Evolutionary conservation across 2,888 invertebrate species (phyloP).

Genomic region (Flexamia atlantica): DNA sequence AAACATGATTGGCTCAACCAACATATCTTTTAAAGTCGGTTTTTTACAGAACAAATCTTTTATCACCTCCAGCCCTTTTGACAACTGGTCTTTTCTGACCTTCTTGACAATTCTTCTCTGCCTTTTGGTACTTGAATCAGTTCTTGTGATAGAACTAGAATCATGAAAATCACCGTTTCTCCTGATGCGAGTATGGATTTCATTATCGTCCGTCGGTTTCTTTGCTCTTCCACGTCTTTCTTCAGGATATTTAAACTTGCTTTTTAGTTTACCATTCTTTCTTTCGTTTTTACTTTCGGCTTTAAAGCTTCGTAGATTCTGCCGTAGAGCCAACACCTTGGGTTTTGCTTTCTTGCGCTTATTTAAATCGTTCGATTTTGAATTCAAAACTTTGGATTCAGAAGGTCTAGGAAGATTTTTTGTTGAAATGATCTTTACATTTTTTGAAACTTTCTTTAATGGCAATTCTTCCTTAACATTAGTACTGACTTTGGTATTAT

Average conservation of each 20-base stretch:
- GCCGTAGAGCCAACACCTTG: not conserved
- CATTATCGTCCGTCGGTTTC: not conserved
- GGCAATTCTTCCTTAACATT: not conserved
- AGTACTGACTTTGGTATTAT: not conserved
- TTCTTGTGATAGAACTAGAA: not conserved
- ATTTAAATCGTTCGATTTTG: not conserved
- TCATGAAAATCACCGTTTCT: not conserved
- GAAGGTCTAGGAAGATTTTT: not conserved
- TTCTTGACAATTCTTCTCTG: not conserved
- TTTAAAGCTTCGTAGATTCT: slow-evolving; percentile 2
- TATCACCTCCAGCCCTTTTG: not conserved
- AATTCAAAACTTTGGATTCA: not conserved
- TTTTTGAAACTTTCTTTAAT: not conserved
- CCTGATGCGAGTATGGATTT: not conserved
- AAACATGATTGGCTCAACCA: slow-evolving; percentile 21
- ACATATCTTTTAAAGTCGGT: not conserved
- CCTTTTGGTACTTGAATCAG: not conserved
- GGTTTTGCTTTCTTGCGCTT: not conserved
- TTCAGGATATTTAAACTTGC: not conserved
- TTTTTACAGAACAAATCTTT: not conserved
- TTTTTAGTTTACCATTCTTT: not conserved
- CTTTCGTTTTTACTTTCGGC: not conserved
- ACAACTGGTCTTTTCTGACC: not conserved
- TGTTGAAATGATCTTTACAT: not conserved
- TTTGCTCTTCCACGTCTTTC: not conserved